Evolutionary conservation across 1,140 invertebrate genomes (phyloP), one percentile per base, ranked within the genome.

Genomic region (Apis cerana): DNA sequence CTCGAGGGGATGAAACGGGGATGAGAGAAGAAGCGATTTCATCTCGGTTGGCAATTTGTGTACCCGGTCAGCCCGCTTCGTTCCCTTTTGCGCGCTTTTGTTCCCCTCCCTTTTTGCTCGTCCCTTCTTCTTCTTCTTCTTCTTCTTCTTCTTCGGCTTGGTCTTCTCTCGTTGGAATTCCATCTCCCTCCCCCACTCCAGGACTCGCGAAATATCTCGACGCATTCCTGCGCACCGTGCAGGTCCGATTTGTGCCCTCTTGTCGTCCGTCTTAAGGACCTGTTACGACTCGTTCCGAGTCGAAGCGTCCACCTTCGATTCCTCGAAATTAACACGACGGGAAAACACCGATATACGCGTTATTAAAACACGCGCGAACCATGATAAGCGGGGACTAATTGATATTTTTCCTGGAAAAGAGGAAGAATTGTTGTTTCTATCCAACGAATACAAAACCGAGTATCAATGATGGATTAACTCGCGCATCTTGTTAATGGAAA

Each of bases 41-140:
- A 82, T 86, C 81, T 78, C 33, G 85, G 72, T 75, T 71, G 85
- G 90, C 88, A 92, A 91, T 90, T 92, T 92, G 90, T 89, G 88
- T 89, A 88, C 79, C 82, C 62, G 33, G 23, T 50, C 54, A 33
- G 54, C 21, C 64, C 54, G 62, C 9, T 68, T 77, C 69, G 56
- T 54, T 58, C 82, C 52, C 64, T 62, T 65, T 67, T 69, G 58
- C 33, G 69, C 64, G 54, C 85, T 52, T 82, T 67, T 65, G 75
- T 76, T 88, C 75, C 33, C 81, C 62, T 33, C 81, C 62, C 52
- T 80, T 83, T 85, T 85, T 83, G 56, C 58, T 69, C 82, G 65
- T 81, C 43, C 54, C 77, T 19, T 12, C 27, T 64, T 59, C 80
- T 64, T 56, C 52, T 64, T 23, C 78, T 43, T 80, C 67, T 11